phyloP scores from a whole-genome alignment of 2,888 invertebrate species.

The Andrena trimmerana region DNA sequence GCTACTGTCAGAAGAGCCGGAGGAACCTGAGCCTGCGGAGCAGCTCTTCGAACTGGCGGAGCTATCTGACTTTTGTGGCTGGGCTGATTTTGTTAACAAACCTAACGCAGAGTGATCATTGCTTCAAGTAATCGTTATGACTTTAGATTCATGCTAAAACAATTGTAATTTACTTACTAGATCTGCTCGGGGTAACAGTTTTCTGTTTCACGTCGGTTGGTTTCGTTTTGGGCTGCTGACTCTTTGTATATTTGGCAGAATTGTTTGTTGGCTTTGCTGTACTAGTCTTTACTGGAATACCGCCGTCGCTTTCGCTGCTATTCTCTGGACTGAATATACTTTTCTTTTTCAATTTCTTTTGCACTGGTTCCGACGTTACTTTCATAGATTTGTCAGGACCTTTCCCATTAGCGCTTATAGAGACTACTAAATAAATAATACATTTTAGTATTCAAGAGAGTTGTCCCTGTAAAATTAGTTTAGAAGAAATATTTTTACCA shows the following conservation, averaged over 20 bases:
- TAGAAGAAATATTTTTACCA: slow-evolving; percentile 66
- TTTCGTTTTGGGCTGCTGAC: slow-evolving; percentile 83
- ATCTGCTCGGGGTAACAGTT: slow-evolving; percentile 85
- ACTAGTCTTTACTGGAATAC: slow-evolving; percentile 84
- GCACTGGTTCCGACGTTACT: slow-evolving; percentile 77
- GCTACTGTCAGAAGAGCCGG: slow-evolving; percentile 87
- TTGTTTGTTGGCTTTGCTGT: slow-evolving; percentile 83
- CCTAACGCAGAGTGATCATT: slow-evolving; percentile 56
- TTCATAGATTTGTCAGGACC: slow-evolving; percentile 73
- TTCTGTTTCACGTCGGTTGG: slow-evolving; percentile 83
- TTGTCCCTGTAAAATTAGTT: background rate
- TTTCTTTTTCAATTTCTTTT: slow-evolving; percentile 88
- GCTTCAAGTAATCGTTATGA: background rate
- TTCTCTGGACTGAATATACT: slow-evolving; percentile 94
- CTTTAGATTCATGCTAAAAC: background rate
- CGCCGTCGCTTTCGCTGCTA: slow-evolving; percentile 88
- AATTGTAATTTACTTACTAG: slow-evolving; percentile 72
- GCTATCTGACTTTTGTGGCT: slow-evolving; percentile 87
- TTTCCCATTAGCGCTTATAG: slow-evolving; percentile 65
- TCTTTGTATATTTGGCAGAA: slow-evolving; percentile 80
- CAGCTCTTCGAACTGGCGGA: slow-evolving; percentile 89
- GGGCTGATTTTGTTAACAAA: slow-evolving; percentile 79
- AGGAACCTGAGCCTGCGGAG: slow-evolving; percentile 88
- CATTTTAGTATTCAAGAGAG: background rate
- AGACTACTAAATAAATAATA: slow-evolving; percentile 36